A percentile compares a stretch with the other conserved stretches of the same genome.
phyloP scores from a whole-genome alignment of 2,113 vertebrate genomes.

The Oostethus manadensis region DNA sequence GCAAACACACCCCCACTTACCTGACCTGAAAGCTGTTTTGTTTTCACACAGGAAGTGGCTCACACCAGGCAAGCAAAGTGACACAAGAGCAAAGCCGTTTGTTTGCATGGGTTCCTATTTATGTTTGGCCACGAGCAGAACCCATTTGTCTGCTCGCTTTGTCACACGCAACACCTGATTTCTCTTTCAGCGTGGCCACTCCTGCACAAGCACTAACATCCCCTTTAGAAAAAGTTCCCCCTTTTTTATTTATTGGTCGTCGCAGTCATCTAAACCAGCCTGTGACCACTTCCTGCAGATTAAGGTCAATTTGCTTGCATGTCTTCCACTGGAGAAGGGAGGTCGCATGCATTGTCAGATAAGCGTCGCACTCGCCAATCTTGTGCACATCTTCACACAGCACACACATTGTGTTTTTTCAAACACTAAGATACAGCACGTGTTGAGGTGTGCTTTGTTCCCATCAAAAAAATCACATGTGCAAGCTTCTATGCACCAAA shows the following conservation, averaged over 20 bases:
- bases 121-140: not conserved
- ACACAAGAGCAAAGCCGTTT: slow-evolving; percentile 1
- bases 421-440: too few relatives aligned
- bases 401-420: too few relatives aligned
- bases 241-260: slow-evolving; percentile 11
- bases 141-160: slow-evolving; percentile 19
- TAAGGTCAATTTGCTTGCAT: not conserved
- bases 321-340: too few relatives aligned
- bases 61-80: slow-evolving; percentile 4
- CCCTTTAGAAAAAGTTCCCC: slow-evolving; percentile 8
- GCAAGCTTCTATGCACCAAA: too few relatives aligned
- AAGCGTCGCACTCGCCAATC: not conserved
- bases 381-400: not conserved
- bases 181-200: slow-evolving; percentile 15
- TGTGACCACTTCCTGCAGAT: slow-evolving; percentile 36
- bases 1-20: too few relatives aligned
- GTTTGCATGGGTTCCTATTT: slow-evolving; percentile 12
- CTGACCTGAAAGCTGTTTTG: not conserved
- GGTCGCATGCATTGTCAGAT: not conserved
- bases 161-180: slow-evolving; percentile 12
- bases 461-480: not conserved
- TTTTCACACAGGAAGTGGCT: slow-evolving; percentile 34
- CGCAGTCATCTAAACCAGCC: slow-evolving; percentile 14
- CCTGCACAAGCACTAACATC: slow-evolving; percentile 12
- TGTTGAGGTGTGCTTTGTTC: too few relatives aligned